Evolutionary conservation across 2,797 vertebrate genomes (phyloP), one percentile per base, ranked within the genome.

Genomic region (Huso huso): DNA sequence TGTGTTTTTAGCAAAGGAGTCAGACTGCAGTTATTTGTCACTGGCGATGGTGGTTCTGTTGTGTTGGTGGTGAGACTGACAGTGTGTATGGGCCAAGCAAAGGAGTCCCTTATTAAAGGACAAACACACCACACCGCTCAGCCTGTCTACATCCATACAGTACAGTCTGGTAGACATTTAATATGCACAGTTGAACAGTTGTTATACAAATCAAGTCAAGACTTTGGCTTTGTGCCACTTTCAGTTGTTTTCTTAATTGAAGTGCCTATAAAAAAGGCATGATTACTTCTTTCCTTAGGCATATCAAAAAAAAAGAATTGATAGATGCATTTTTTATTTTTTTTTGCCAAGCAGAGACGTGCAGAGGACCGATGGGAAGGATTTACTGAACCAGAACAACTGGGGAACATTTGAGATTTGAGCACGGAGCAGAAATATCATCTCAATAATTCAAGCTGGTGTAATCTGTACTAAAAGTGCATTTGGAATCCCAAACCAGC

Each of bases 381-480:
- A 48, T 67, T 51, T 67, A 12, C 13, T 51, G 58, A 13, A 48
- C 49, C 58, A 61, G 57, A 66, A 66, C 12, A 23, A 48, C 64
- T 53, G 11, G 64, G 63, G 64, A 71, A 50, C n/a, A 61, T 52
- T 68, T 4, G 49, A 51, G 63, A 68, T 49, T 8, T 49, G 49
- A 71, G 69, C 69, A 15, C 64, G 62, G 64, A 67, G 66, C 62
- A 67, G 49, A 48, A 64, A 64, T 52, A 18, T 51, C 10, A 18
- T 68, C 66, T 61, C 59, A 55, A 51, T 65, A 11, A 49, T 49
- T 64, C 51, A 63, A 65, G 61, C 49, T 55, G 49, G 23, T 49
- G 62, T 71, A 65, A 65, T 64, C 64, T 62, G 70, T 58, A 65
- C 64, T 57, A 61, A 63, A 71, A 63, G 18, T 51, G 70, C 62